Base-by-base conservation (phyloP, 1,140 invertebrate species). In the Eriosoma lanigerum region DNA sequence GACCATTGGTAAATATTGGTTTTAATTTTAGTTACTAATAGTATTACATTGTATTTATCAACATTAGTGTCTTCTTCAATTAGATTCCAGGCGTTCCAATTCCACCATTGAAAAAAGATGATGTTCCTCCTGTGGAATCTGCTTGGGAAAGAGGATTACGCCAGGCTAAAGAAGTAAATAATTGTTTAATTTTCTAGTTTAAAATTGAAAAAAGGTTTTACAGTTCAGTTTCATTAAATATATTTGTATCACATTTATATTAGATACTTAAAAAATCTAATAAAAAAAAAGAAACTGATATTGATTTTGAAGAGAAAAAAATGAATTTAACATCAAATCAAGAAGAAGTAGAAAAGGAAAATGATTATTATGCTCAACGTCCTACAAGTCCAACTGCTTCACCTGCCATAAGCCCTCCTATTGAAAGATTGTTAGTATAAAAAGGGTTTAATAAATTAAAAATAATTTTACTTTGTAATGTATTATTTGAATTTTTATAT, bases 281-380 rank as follows among this genome's bases (percentile, higher is more conserved):
- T 82, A 94, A 96, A 84, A 90, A 95, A 46, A 97, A 97, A 86
- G 95, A 98, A 87, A 94, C 94, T 82, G 96, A 98, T 84, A 93
- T 94, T 86, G 96, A 98, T 85, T 97, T 98, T 86, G 96, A 98
- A 86, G 95, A 98, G 85, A 98, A 98, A 86, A 95, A 97, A 84
- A 92, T 97, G 88, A 97, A 97, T 85, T 85, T 98, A 46, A 93
- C 91, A 72, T 86, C 94, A 82, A 92, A 90, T 52, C 92, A 92
- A 83, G 92, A 95, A 83, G 96, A 97, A 83, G 88, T 94, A 54
- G 95, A 97, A 84, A 93, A 96, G 82, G 95, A 98, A 85, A 93
- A 94, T 83, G 91, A 92, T 81, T 93, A 93, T 84, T 94, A 92
- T 84, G 89, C 91, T 3, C 87, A 91, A 83, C 68, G 73, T 76